Percentiles rank a stretch among this genome's conserved stretches.
Conservation (phyloP, 2,797 vertebrate genomes). For the Amazonetta brasiliensis region DNA sequence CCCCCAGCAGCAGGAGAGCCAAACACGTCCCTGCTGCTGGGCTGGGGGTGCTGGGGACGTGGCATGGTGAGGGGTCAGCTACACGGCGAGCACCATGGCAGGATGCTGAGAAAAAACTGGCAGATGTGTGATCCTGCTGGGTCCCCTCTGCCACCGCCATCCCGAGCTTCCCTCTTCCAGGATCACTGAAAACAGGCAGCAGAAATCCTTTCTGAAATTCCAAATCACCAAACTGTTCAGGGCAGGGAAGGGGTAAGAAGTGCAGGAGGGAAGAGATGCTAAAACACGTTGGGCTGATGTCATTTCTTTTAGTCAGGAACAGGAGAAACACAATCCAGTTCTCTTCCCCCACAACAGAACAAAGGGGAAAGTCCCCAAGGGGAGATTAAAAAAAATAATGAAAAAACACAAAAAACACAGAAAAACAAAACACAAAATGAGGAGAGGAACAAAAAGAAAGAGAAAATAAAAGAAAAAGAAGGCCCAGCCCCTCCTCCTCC, state of each 20-base stretch:
- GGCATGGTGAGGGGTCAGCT: neutral
- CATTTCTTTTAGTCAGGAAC: neutral
- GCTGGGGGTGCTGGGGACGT: neutral
- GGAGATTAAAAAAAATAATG: neutral
- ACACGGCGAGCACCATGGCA: neutral
- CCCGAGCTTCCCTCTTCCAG: neutral
- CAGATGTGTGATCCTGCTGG: neutral
- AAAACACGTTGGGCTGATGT: neutral
- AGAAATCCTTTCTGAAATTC: neutral
- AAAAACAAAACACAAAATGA: neutral
- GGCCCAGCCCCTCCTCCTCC: neutral
- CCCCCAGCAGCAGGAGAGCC: neutral
- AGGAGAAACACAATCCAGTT: conserved; percentile 40
- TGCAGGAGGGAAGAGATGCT: neutral
- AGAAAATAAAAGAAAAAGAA: neutral
- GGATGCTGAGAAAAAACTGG: neutral
- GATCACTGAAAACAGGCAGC: neutral
- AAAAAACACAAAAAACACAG: neutral
- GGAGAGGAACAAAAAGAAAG: neutral
- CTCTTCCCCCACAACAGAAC: neutral
- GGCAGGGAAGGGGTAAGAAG: neutral
- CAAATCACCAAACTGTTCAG: neutral
- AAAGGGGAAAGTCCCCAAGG: neutral
- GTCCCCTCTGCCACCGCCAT: neutral
- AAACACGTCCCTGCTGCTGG: neutral